Conservation (phyloP, 1,140 invertebrate genomes). For the Linepithema humile region DNA sequence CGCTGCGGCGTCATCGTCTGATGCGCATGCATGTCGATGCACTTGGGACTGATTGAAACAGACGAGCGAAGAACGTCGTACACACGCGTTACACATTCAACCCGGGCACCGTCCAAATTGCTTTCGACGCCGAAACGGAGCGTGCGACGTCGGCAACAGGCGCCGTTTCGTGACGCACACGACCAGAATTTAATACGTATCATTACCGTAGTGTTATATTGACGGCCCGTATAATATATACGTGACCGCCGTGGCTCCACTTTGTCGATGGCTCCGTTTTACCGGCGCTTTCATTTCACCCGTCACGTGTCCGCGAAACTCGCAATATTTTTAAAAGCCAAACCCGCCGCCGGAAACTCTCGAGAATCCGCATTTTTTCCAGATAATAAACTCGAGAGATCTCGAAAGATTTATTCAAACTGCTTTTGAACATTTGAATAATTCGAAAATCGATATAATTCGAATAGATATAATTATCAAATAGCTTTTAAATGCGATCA, state of each 20-base stretch:
- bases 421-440: no score
- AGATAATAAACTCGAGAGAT: background rate
- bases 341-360: background rate
- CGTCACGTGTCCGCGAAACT: background rate
- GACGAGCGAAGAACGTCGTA: background rate
- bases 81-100: no score
- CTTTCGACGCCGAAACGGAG: slow-evolving; percentile 47
- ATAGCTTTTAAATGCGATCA: background rate
- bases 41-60: slow-evolving; percentile 23
- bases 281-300: slow-evolving; percentile 1
- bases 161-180: slow-evolving; percentile 60
- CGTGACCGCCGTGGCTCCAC: slow-evolving; percentile 33
- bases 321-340: background rate
- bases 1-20: background rate
- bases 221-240: slow-evolving; percentile 36
- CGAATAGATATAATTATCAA: no score
- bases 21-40: background rate
- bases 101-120: slow-evolving; percentile 44
- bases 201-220: slow-evolving; percentile 59
- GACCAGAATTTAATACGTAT: slow-evolving; percentile 52
- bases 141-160: slow-evolving; percentile 37
- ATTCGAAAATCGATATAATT: no score
- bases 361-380: background rate
- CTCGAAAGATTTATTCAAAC: slow-evolving; percentile 35
- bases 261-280: slow-evolving; percentile 15